Percentiles rank a stretch among this genome's conserved stretches.
phyloP scores from a whole-genome alignment of 2,797 vertebrate genomes.

The Protosalanx chinensis region DNA sequence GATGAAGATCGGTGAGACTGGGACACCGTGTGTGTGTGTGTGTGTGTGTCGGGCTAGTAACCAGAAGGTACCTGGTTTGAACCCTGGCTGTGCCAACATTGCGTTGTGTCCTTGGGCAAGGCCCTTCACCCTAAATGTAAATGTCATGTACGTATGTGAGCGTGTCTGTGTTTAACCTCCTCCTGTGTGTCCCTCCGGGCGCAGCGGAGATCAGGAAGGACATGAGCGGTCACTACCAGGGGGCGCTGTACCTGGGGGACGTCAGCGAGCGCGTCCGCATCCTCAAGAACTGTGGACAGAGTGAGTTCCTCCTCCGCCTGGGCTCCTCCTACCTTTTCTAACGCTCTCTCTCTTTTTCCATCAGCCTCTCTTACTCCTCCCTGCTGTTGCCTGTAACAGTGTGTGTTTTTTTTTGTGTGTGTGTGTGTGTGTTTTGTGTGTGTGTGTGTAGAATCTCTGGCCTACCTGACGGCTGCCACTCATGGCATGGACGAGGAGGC shows the following conservation, averaged over 20 bases:
- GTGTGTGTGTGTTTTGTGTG: conserved; percentile 1
- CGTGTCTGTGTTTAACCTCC: not conserved
- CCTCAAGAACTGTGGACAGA: conserved; percentile 96
- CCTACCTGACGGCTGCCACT: conserved; percentile 94
- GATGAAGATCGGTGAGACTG: conserved; percentile 92
- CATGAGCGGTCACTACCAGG: conserved; percentile 99
- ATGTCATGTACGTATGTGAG: not conserved
- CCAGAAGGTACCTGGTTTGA: too few species aligned
- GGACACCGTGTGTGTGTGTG: not conserved
- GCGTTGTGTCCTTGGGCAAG: too few species aligned
- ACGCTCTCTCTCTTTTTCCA: not conserved
- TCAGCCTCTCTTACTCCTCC: not conserved
- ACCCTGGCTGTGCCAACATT: too few species aligned
- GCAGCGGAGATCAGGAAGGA: conserved; percentile 97
- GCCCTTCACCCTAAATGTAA: too few species aligned
- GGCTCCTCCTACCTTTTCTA: not conserved
- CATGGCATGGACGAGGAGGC: conserved; percentile 94
- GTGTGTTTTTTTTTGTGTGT: not conserved
- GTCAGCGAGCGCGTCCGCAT: conserved; percentile 94
- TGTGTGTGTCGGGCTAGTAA: not conserved
- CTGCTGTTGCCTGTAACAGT: not conserved
- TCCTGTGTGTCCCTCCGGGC: not conserved
- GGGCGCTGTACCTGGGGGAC: conserved; percentile 91
- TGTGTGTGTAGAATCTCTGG: conserved; percentile 83
- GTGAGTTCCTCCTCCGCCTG: conserved; percentile 72